Evolutionary conservation across 2,113 vertebrate genomes (phyloP).

Genomic region (Gopherus evgoodei): DNA sequence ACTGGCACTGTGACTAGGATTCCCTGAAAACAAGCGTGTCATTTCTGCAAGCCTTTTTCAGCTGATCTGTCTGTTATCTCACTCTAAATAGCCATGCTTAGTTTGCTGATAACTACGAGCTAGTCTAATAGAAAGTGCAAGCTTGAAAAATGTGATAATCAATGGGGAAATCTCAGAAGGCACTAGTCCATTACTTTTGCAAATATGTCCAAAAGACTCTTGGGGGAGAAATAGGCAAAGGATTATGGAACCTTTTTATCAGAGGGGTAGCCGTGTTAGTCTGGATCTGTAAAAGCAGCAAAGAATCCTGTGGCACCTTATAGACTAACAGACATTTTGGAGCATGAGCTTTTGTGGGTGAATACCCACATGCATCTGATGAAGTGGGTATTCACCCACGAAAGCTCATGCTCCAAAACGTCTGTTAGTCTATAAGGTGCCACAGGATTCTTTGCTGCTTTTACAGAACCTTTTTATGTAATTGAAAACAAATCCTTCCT

Average conservation of each 20-base stretch:
- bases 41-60: rapidly evolving
- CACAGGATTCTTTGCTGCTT: too few species aligned
- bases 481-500: too few species aligned
- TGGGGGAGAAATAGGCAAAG: background rate
- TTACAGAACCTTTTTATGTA: too few species aligned
- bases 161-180: background rate
- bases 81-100: background rate
- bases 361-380: too few species aligned
- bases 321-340: too few species aligned
- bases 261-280: too few species aligned
- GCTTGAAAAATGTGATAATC: background rate
- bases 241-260: background rate
- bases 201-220: background rate
- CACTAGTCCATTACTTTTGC: background rate
- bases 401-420: too few species aligned
- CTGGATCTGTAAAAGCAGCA: too few species aligned
- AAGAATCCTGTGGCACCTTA: too few species aligned
- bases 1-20: background rate
- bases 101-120: background rate
- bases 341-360: too few species aligned
- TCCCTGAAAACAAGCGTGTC: background rate
- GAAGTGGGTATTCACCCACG: too few species aligned
- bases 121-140: background rate
- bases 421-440: too few species aligned
- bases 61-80: background rate